Percentiles rank a stretch among this genome's conserved stretches.
phyloP scores from a whole-genome alignment of 2,797 vertebrate species.

The Epinephelus coioides region DNA sequence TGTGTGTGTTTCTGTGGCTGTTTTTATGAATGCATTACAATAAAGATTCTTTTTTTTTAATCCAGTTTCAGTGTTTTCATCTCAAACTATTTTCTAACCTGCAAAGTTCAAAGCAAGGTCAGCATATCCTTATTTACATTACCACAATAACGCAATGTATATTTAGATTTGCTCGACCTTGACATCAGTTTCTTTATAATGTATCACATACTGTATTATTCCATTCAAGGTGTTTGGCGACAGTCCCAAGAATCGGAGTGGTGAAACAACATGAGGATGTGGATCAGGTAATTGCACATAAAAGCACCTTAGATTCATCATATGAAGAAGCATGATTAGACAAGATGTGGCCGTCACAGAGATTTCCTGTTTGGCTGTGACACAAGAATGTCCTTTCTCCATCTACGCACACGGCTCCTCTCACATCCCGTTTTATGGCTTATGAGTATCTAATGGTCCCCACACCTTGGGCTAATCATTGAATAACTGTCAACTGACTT shows the following conservation, averaged over 20 bases:
- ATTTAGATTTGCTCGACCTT: slow-evolving; percentile 28
- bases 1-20: too few species aligned
- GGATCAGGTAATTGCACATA: slow-evolving; percentile 44
- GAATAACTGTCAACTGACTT: slow-evolving; percentile 68
- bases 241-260: slow-evolving; percentile 42
- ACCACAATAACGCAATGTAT: slow-evolving; percentile 22
- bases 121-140: slow-evolving; percentile 30
- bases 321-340: slow-evolving; percentile 42
- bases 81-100: background rate
- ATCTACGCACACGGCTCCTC: slow-evolving; percentile 28
- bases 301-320: slow-evolving; percentile 23
- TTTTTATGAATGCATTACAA: too few species aligned
- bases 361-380: slow-evolving; percentile 72
- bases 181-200: slow-evolving; percentile 13
- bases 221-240: slow-evolving; percentile 47
- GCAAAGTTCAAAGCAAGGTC: slow-evolving; percentile 29
- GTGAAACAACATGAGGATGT: slow-evolving; percentile 66
- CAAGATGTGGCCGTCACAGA: slow-evolving; percentile 48
- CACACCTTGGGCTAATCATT: slow-evolving; percentile 74
- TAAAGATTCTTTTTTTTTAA: too few species aligned
- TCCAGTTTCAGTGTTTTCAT: background rate
- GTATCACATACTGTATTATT: slow-evolving; percentile 25
- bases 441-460: slow-evolving; percentile 55
- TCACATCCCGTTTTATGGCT: slow-evolving; percentile 66
- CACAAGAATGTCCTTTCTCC: slow-evolving; percentile 63